Base-by-base conservation (phyloP, 2,113 vertebrate genomes). In the Hippopotamus amphibius region DNA sequence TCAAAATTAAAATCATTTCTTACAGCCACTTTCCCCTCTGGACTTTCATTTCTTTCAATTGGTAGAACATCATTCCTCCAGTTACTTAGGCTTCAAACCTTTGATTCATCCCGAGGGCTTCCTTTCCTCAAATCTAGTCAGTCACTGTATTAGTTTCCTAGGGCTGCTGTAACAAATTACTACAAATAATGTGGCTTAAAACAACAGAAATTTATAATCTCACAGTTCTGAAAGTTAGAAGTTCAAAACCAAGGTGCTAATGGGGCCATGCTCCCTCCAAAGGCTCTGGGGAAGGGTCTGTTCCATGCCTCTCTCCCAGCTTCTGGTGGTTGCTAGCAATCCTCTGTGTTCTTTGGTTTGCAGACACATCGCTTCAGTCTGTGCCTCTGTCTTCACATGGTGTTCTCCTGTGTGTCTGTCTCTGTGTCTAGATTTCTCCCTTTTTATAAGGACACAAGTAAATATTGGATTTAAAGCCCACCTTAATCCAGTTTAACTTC, bases 1-100 rank as follows among this genome's bases (percentile, higher is more conserved):
- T 69, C 43, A 93, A 83, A 57, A 43, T 95, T 53, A 79, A 76
- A 92, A 17, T 81, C 8, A 65, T 57, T 92, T 66, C 30, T 86
- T 93, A 81, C 10, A 59, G 63, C n/a, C 22, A 37, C 3, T 85
- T 59, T 41, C 43, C 19, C 74, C 48, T 80, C 46, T 85, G 71
- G 5, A 24, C 61, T 92, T 77, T 12, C 37, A 46, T 83, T 79
- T 92, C 69, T 81, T 90, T 74, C 12, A 48, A 37, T 37, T 37
- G 37, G 16, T 74, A 59, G 65, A 74, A n/a, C 7, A 22, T 41
- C 55, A 85, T 93, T 95, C 22, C 90, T 72, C 4, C 65, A 57
- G 0, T 85, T 46, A 80, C 46, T 81, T 37, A 15, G 22, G 57
- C 48, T 53, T 72, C 55, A 72, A 16, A 57, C 26, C 46, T 85